Base-by-base conservation (phyloP, 2,888 invertebrate species). In the Steromphala cineraria region DNA sequence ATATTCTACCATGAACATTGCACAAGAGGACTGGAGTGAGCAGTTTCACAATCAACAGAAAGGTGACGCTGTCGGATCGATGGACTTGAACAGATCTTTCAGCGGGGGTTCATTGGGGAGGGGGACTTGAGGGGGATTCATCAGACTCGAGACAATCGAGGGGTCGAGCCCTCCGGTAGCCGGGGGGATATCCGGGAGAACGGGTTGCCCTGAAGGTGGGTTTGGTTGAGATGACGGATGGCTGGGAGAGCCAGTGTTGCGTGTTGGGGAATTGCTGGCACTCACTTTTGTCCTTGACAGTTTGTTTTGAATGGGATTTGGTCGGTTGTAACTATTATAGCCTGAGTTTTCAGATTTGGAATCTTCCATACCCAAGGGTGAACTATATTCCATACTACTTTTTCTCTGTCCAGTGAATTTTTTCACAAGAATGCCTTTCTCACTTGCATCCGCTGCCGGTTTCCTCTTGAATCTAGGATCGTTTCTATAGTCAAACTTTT, bases 61-160 rank as follows among this genome's bases (percentile, higher is more conserved):
- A 21, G 94, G 94, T 28, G 94, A 94, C 2, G 93, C 94, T 19
- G 94, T 94, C 0, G 94, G 94, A 83, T 94, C 94, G 79, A 93
- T 93, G n/a, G 93, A 92, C 86, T 93, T 93, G 86, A 94, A 94
- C 80, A 93, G 89, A 78, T 93, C 93, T 84, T 93, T 93, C 28
- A 93, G 84, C 40, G 90, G 87, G 76, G 87, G 87, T 78, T 89
- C 88, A 13, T 53, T 36, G 52, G 71, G 78, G 13, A 46, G 75
- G 52, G 19, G 62, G 53, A 76, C 67, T 10, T 67, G 80, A 31
- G 53, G 80, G 52, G 62, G 67, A 0, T 19, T 19, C 36, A 36
- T 80, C 67, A 52, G n/a, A 13, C 28, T 53, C 46, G 76, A n/a
- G n/a, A 71, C 17, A 4, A 19, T 19, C 17, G 71, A 36, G 8